phyloP scores from a whole-genome alignment of 2,888 invertebrate genomes.

The Pimpla rufipes region DNA sequence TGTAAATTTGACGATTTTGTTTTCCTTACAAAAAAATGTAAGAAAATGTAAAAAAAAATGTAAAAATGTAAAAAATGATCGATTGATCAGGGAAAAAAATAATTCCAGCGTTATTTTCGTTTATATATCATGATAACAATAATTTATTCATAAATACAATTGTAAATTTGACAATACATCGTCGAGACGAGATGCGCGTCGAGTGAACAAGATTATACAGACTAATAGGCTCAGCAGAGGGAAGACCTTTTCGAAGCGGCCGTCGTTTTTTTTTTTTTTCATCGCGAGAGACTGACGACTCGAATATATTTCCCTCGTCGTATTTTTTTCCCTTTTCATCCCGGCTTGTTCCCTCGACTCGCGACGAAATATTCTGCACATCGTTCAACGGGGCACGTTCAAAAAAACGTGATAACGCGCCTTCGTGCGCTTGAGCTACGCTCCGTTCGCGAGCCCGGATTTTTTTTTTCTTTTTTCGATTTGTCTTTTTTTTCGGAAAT shows the following conservation, averaged over 20 bases:
- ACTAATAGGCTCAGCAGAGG: conserved; percentile 53
- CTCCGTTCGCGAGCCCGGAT: background rate
- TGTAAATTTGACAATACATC: conserved; percentile 72
- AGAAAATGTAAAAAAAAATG: no score
- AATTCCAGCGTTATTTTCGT: background rate
- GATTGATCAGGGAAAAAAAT: no score
- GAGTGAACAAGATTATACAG: conserved; percentile 56
- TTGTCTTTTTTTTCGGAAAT: background rate
- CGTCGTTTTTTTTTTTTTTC: conserved; percentile 28
- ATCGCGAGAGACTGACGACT: conserved; percentile 9
- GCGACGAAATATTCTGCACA: conserved; percentile 19
- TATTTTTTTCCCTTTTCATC: conserved; percentile 3
- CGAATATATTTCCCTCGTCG: conserved; percentile 2
- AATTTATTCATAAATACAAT: conserved; percentile 80
- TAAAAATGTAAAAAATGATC: no score
- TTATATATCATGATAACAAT: conserved; percentile 73
- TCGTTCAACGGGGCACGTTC: conserved; percentile 9
- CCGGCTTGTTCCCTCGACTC: conserved; percentile 34
- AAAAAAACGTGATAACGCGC: conserved; percentile 23
- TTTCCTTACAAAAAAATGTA: no score
- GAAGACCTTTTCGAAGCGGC: conserved; percentile 46
- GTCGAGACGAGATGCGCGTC: conserved; percentile 61
- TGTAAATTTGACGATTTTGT: conserved; percentile 70
- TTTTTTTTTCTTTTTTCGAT: background rate
- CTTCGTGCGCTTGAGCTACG: conserved; percentile 19